These are phyloP conservation scores for Galaxea fascicularis DNA, from an alignment of 92 coral and sea anemone species.

Conservation along the genomic window DNA sequence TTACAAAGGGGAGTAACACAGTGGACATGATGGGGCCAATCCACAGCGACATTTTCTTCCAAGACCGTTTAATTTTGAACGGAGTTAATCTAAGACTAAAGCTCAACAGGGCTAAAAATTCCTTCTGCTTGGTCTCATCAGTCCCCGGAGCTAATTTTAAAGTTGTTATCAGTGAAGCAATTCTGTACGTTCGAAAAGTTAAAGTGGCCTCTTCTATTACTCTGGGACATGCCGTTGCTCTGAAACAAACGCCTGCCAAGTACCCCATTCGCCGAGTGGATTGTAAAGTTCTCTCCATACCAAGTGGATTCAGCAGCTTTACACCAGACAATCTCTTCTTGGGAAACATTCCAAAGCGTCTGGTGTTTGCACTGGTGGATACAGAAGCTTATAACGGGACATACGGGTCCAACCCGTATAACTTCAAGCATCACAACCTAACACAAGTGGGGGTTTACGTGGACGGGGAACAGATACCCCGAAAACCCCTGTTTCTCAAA, in stretches of 20 bases:
- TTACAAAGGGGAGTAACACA: constrained; percentile 40
- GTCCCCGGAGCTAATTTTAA: constrained; percentile 55
- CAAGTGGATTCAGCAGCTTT: constrained; percentile 62
- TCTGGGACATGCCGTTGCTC: constrained; percentile 60
- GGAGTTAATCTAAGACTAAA: constrained; percentile 66
- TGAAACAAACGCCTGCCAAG: constrained; percentile 70
- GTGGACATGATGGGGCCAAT: no score
- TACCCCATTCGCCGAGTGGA: constrained; percentile 72
- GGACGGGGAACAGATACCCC: no score
- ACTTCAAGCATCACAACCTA: no score
- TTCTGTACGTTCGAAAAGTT: constrained; percentile 68
- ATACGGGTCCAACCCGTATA: no score
- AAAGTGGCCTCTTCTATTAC: constrained; percentile 63
- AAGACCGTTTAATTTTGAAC: no score
- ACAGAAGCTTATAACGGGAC: no score
- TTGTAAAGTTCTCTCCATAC: no score
- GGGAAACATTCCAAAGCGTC: constrained; percentile 66
- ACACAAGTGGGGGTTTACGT: constrained; percentile 56
- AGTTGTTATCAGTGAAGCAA: constrained; percentile 67
- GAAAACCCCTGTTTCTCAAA: no score
- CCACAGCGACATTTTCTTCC: no score
- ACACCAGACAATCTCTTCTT: constrained; percentile 69
- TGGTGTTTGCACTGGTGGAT: constrained; percentile 67
- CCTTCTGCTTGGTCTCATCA: constrained; percentile 69
- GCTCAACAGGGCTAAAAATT: constrained; percentile 66